Base-by-base conservation (phyloP, 2,113 vertebrate genomes). In the Marmota monax region DNA sequence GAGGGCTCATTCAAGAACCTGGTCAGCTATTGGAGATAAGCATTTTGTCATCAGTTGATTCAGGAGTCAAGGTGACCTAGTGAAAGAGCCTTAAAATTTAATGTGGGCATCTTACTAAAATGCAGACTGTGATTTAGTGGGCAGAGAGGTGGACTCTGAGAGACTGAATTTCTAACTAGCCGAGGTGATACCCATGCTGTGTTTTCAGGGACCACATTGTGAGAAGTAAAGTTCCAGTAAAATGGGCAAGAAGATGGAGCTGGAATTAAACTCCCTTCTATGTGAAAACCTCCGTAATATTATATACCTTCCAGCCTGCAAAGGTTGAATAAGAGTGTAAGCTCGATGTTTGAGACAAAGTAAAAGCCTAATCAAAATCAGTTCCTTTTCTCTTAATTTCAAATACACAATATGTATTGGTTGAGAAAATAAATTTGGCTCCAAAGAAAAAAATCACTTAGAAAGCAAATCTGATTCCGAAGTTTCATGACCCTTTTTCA, bases 341-440 rank as follows among this genome's bases (percentile, higher is more conserved):
- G 14, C 14, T 63, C 48, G 73, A 51, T 70, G 73, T 45, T 79
- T 23, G 37, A 74, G 61, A 87, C 56, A 65, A 89, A 83, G 45
- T 58, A 76, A 92, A 94, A 85, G 13, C 37, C 74, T 27, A 37
- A 45, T 87, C 88, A 94, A 92, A 95, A 85, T 78, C 53, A 86
- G 61, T 82, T 82, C 39, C 39, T 97, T 85, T 82, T 16, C 9
- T 69, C 58, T 82, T 7, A 7, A 13, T 95, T 94, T 97, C 92
- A 22, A 95, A 88, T 94, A 69, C 3, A 72, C 23, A 74, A 51
- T 42, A 91, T 51, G 58, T 39, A 82, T 78, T 23, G 2, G 42
- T 80, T 93, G 89, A 80, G 85, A 94, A 96, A 96, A 96, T 88
- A 91, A 80, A 88, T 87, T 97, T 94, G 90, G 10, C 70, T 96